Conservation (phyloP, 2,113 vertebrate genomes). For the Morphnarchus princeps region DNA sequence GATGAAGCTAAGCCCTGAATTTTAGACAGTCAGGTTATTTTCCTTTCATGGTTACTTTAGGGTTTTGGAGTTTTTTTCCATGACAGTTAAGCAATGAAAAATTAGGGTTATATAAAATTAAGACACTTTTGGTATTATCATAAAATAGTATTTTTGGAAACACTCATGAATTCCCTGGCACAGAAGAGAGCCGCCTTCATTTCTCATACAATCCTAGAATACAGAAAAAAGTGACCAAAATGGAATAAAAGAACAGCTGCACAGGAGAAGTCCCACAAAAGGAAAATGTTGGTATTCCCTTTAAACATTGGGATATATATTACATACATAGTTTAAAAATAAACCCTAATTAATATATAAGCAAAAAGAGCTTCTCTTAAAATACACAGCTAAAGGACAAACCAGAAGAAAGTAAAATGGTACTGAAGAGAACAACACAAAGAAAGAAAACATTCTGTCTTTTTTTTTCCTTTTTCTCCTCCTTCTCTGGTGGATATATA, state of each 20-base stretch:
- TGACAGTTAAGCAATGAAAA: not conserved
- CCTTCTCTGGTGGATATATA: not conserved
- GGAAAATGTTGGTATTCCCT: not conserved
- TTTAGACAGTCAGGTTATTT: not conserved
- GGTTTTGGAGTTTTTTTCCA: not conserved
- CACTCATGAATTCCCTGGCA: not conserved
- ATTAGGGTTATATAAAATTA: not conserved
- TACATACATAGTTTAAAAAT: not conserved
- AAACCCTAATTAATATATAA: not conserved
- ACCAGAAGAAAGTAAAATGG: not conserved
- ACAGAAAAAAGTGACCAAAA: not conserved
- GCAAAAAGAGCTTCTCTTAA: not conserved
- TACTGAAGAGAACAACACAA: not conserved
- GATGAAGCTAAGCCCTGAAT: not conserved
- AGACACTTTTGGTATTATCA: not conserved
- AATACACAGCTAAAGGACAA: not conserved
- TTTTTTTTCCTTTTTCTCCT: not conserved
- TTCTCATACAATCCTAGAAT: not conserved
- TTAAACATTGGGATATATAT: not conserved
- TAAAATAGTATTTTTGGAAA: conserved; percentile 12
- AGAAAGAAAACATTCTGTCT: not conserved
- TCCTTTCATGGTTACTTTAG: not conserved
- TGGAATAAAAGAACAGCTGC: not conserved
- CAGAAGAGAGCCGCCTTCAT: not conserved
- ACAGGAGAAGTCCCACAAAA: not conserved